Conservation (phyloP, 2,113 vertebrate species). For the Proterorhinus semilunaris region DNA sequence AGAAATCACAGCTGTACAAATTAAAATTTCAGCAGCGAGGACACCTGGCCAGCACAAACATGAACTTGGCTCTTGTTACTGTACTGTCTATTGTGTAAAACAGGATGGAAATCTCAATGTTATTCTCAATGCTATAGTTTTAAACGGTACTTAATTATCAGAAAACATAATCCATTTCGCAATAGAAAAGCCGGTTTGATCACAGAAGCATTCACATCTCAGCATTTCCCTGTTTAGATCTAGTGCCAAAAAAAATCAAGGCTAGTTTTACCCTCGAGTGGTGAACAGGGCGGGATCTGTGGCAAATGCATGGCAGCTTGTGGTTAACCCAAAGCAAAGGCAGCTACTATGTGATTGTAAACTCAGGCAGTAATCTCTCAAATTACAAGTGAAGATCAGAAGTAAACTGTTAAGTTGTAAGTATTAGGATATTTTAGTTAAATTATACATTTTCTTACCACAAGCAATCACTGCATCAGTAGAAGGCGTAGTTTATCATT, state of each 20-base stretch:
- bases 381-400: slow-evolving; percentile 12
- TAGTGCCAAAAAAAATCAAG: slow-evolving; percentile 50
- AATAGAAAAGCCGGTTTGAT: slow-evolving; percentile 41
- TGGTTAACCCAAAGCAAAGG: slow-evolving; percentile 64
- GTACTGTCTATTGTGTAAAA: neutral
- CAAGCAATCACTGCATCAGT: neutral
- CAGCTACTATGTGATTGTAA: slow-evolving; percentile 45
- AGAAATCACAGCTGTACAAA: slow-evolving; percentile 51
- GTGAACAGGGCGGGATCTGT: slow-evolving; percentile 60
- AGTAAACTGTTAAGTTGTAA: neutral
- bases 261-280: slow-evolving; percentile 61
- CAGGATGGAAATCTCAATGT: neutral
- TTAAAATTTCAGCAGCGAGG: slow-evolving; percentile 28
- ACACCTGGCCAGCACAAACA: slow-evolving; percentile 19
- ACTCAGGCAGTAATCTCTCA: slow-evolving; percentile 23
- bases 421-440: slow-evolving; percentile 2
- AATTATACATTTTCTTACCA: neutral
- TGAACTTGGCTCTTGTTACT: slow-evolving; percentile 12
- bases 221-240: slow-evolving; percentile 29
- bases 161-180: slow-evolving; percentile 14
- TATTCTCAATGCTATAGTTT: slow-evolving; percentile 11
- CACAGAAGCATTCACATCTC: slow-evolving; percentile 22
- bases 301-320: slow-evolving; percentile 60
- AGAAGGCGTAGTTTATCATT: neutral
- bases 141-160: neutral